Conservation (phyloP, 2,113 vertebrate genomes). For the Psammodynastes pulverulentus region DNA sequence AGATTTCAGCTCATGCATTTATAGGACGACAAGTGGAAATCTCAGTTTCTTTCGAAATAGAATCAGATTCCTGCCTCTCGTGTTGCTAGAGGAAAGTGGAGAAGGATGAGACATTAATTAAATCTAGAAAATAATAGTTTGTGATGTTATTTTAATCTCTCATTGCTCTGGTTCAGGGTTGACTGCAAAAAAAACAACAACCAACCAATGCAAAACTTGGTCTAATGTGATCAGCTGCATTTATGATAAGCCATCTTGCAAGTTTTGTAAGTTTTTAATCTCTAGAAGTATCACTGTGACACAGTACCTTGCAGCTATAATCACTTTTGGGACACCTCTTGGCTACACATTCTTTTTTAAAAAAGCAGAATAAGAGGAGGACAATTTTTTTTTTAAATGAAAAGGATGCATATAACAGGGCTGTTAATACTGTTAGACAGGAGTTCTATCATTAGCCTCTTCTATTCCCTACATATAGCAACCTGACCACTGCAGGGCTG, state of each 20-base stretch:
- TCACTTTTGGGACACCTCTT: not conserved
- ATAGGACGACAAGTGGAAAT: conserved; percentile 19
- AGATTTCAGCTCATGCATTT: conserved; percentile 14
- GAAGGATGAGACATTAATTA: conserved; percentile 2
- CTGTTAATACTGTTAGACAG: not conserved
- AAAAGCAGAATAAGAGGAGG: not conserved
- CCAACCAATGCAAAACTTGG: not conserved
- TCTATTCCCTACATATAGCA: not conserved
- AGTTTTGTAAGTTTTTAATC: not conserved
- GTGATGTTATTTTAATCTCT: not conserved
- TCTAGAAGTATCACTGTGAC: not conserved
- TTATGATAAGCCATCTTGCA: not conserved
- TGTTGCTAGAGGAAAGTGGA: conserved; percentile 6
- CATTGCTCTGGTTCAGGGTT: not conserved
- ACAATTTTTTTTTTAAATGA: not conserved
- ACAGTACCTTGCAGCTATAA: not conserved
- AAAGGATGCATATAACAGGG: not conserved
- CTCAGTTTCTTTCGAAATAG: not conserved
- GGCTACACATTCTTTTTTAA: not conserved
- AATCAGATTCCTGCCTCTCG: not conserved
- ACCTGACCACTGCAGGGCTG: not conserved
- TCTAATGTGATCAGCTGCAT: not conserved
- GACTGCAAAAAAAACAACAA: not conserved
- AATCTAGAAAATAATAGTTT: not conserved
- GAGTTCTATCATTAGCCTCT: not conserved